Percentiles rank a stretch among this genome's conserved stretches.
These are phyloP conservation scores for Pongo abelii DNA, from an alignment of 2,113 vertebrate species.

Conservation along the genomic window DNA sequence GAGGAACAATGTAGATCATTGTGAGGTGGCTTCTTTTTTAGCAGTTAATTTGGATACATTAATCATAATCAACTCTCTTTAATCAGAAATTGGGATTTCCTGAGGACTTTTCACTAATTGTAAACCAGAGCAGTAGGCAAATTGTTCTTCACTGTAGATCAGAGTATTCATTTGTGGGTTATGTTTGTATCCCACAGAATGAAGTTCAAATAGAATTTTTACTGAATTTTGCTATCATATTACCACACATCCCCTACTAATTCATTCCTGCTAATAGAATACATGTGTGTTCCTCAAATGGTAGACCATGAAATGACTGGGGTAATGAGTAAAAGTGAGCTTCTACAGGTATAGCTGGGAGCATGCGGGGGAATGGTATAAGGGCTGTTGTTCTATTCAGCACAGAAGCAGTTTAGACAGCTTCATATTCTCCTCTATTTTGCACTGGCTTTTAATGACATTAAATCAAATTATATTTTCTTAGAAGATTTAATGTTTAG, in stretches of 20 bases:
- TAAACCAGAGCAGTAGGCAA: constrained; percentile 51
- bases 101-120: constrained; percentile 75
- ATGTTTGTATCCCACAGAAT: constrained; percentile 59
- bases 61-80: constrained; percentile 77
- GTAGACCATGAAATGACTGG: not conserved
- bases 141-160: constrained; percentile 63
- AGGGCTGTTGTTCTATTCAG: constrained; percentile 35
- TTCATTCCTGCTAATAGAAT: constrained; percentile 65
- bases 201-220: constrained; percentile 76
- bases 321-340: constrained; percentile 20
- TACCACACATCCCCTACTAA: constrained; percentile 45
- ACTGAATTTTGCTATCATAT: constrained; percentile 67
- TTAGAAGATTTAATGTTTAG: constrained; percentile 31
- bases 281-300: constrained; percentile 38
- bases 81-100: constrained; percentile 78
- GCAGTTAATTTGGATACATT: constrained; percentile 68
- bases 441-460: not conserved
- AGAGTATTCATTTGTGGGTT: constrained; percentile 66
- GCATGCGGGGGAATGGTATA: not conserved
- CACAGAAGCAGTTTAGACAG: not conserved
- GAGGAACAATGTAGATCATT: constrained; percentile 47
- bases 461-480: constrained; percentile 31
- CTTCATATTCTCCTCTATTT: not conserved
- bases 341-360: constrained; percentile 11
- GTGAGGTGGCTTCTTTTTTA: constrained; percentile 46